A percentile compares a stretch with the other conserved stretches of the same genome.
These are phyloP conservation scores for Laticauda colubrina DNA, from an alignment of 2,113 vertebrate genomes.

Conservation along the genomic window DNA sequence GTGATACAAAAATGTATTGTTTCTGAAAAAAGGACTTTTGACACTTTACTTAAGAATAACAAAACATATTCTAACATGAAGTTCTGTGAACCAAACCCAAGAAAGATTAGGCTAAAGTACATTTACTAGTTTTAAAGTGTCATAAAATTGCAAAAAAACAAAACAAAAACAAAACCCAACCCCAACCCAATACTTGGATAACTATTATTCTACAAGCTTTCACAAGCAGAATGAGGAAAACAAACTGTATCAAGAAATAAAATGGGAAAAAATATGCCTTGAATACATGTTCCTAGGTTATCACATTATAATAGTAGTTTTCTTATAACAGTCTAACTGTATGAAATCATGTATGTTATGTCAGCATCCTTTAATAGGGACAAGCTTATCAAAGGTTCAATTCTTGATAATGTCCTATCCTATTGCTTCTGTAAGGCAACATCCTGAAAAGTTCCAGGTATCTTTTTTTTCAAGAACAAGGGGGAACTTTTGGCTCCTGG, in stretches of 20 bases:
- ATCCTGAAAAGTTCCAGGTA: constrained; percentile 11
- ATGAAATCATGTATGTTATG: neutral
- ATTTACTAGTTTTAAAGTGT: neutral
- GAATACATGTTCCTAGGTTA: neutral
- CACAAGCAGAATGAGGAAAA: neutral
- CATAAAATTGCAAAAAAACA: neutral
- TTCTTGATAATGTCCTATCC: neutral
- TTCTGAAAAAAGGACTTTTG: neutral
- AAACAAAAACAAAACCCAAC: neutral
- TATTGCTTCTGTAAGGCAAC: neutral
- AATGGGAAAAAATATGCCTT: neutral
- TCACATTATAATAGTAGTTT: neutral
- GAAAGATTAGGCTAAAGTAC: neutral
- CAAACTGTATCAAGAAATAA: neutral
- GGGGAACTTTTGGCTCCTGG: neutral
- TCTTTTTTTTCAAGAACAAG: neutral
- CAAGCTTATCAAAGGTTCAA: neutral
- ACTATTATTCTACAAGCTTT: neutral
- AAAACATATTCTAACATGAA: neutral
- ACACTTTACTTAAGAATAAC: neutral
- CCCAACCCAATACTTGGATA: neutral
- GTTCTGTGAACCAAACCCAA: neutral
- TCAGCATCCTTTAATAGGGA: neutral
- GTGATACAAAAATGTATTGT: neutral
- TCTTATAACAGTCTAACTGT: neutral